phyloP scores from a whole-genome alignment of 2,888 invertebrate species.

The Conistra vaccinii region DNA sequence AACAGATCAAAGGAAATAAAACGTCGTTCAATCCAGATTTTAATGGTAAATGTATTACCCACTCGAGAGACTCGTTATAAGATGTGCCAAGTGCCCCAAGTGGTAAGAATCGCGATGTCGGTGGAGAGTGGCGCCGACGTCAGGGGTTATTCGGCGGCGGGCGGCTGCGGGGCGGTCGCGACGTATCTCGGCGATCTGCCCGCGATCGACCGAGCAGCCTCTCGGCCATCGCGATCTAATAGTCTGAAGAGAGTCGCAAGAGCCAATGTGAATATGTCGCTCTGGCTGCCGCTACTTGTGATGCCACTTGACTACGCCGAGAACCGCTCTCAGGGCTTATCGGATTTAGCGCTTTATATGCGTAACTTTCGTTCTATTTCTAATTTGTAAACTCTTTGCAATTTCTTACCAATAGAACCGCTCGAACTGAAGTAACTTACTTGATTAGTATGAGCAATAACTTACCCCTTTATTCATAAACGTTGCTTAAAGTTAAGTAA shows the following conservation, averaged over 20 bases:
- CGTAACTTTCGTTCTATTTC: conserved; percentile 66
- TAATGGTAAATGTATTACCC: conserved; percentile 78
- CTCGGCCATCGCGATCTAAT: conserved; percentile 79
- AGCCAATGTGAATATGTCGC: conserved; percentile 74
- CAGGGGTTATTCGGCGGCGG: conserved; percentile 71
- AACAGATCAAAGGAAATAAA: conserved; percentile 74
- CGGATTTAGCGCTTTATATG: conserved; percentile 67
- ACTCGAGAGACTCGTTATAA: conserved; percentile 77
- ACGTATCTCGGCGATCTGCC: conserved; percentile 84
- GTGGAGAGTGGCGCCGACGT: conserved; percentile 70
- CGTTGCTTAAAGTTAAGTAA: too few species aligned
- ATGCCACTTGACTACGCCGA: conserved; percentile 66
- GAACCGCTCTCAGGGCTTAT: conserved; percentile 62
- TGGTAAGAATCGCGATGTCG: conserved; percentile 78
- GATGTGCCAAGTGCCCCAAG: conserved; percentile 81
- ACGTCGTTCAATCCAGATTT: conserved; percentile 71
- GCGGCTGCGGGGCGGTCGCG: conserved; percentile 74
- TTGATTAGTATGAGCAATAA: conserved; percentile 12
- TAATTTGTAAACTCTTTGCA: conserved; percentile 42
- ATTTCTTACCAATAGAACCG: not conserved
- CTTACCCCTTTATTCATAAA: too few species aligned
- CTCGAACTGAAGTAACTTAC: conserved; percentile 7
- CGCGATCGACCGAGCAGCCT: conserved; percentile 77
- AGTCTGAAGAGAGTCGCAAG: conserved; percentile 71
- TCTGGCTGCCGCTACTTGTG: conserved; percentile 62